Evolutionary conservation across 2,888 invertebrate species (phyloP), one percentile per base, ranked within the genome.

Genomic region (Yponomeuta plumbellus): DNA sequence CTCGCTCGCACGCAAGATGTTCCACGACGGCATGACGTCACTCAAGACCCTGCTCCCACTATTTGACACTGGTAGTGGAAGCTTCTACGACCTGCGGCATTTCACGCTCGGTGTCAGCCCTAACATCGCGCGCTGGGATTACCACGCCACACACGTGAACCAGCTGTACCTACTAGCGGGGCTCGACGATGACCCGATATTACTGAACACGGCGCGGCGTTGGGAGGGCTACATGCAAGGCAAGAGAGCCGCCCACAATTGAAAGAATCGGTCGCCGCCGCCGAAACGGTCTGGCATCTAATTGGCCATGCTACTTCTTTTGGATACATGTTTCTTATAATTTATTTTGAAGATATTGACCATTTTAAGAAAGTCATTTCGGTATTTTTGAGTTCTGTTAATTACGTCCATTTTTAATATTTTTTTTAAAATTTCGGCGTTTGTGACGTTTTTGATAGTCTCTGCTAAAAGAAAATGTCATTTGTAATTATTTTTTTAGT

Each of bases 51-150:
- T 99, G 91, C 91, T 99, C 23, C 94, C 96, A 0, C 92, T 99
- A 6, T 99, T 95, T 80, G 99, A 99, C 86, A 98, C 97, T 17
- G 98, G 99, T 23, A 96, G 97, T 67, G 98, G 98, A 2, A 97
- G 98, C 23, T 95, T 97, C 70, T 99, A 99, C 81, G 99, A 99
- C 91, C 92, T 99, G 66, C 92, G 99, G 17, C 99, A 99, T 84
- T 94, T 98, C 78, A 97, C 97, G 0, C 86, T 98, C 52, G 96
- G 96, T 22, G 95, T 96, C 21, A 95, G 97, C 34, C 98, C 98
- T 0, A 99, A 99, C 85, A 92, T 99, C 69, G 99, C 99, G 0
- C 92, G 99, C 67, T 99, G 99, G 98, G 99, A 99, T 82, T 99
- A 99, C 84, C 99, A 99, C 87, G 97, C 98, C 0, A 98, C 99